phyloP scores from a whole-genome alignment of 2,797 vertebrate genomes.

The Acanthornis magna region DNA sequence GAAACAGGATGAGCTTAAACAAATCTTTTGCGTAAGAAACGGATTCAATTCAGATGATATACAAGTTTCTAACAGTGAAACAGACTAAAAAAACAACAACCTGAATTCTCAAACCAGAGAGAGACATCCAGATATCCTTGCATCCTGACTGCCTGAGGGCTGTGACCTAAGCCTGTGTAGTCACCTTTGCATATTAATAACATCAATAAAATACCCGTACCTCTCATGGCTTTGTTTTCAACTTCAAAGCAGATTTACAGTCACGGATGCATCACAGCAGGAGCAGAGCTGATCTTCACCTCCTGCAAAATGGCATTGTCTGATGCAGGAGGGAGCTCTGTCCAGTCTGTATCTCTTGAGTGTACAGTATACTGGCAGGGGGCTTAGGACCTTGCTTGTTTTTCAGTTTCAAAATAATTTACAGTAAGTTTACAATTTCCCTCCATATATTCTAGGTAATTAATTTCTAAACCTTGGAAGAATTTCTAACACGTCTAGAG shows the following conservation, averaged over 20 bases:
- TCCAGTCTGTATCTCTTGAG: background rate
- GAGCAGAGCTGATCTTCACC: background rate
- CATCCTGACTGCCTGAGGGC: background rate
- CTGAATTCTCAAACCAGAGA: background rate
- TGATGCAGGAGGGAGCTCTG: background rate
- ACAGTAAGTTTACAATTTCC: background rate
- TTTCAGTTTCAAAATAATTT: background rate
- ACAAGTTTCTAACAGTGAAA: background rate
- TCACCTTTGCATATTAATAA: too few relatives aligned
- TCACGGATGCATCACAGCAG: accelerated
- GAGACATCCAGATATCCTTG: background rate
- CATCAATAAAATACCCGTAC: background rate
- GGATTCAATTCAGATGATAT: background rate
- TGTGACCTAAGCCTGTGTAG: background rate
- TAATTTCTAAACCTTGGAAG: background rate
- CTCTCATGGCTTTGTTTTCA: background rate
- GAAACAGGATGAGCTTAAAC: background rate
- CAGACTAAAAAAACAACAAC: background rate
- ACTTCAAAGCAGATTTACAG: background rate
- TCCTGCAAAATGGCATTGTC: background rate
- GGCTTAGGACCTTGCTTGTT: accelerated
- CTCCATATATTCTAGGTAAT: background rate
- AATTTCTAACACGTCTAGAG: background rate
- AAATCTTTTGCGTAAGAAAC: background rate
- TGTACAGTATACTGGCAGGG: accelerated